Evolutionary conservation across 2,113 vertebrate genomes (phyloP), one percentile per base, ranked within the genome.

Genomic region (Datnioides undecimradiatus): DNA sequence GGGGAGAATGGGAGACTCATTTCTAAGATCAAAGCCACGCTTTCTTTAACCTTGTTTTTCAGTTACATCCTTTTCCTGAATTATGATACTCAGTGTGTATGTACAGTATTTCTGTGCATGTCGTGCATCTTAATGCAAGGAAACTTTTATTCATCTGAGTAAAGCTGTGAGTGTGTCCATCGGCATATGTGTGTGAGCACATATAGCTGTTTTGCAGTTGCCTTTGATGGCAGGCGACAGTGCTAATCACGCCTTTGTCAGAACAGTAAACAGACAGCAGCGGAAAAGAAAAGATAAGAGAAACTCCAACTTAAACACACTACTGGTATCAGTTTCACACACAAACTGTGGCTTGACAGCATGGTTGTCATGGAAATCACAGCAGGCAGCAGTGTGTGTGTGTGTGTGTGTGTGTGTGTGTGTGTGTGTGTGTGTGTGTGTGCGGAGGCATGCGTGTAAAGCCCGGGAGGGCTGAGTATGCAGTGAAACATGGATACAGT

Each of bases 321-420:
- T 66, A 49, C 74, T 69, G 68, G 9, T 54, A 79, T 73, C 70
- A 43, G 69, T 73, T 81, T 52, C 25, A 59, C 62, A 69, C 71
- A 52, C 66, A 87, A 45, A 75, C 43, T 41, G 40, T 4, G 71
- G 38, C 58, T 46, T 51, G 49, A 79, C 72, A 80, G 72, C 25
- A 5, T 1, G 38, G 80, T 83, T 86, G 82, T 87, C 70, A 79
- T 83, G 79, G 83, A 84, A 87, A 86, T 86, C 55, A 43, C 60
- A 86, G 71, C 82, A 49, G 70, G 60, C 31, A 38, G 68, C 36
- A n/a, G 40, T 16, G 54, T 55, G n/a, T 79, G 17, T 54, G 70
- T 55, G 43, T 63, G 54, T 64, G 23, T 38, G 57, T 40, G 40
- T 16, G 54, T 55, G n/a, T 79, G 17, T 54, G 70, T 55, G 43